phyloP scores from a whole-genome alignment of 2,888 invertebrate species.

The Steromphala cineraria region DNA sequence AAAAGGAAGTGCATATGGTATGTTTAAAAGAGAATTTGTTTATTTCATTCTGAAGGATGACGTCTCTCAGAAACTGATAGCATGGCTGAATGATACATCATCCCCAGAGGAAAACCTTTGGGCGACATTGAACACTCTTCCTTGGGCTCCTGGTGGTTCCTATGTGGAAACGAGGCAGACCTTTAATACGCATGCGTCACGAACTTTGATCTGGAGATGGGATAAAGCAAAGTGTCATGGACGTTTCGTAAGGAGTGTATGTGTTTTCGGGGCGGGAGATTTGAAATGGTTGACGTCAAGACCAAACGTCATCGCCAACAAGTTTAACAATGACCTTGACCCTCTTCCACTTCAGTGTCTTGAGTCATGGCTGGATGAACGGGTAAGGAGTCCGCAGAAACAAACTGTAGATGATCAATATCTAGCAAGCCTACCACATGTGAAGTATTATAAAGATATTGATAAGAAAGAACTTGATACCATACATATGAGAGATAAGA shows the following conservation, averaged over 20 bases:
- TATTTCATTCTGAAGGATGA: slow-evolving; percentile 58
- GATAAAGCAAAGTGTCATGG: slow-evolving; percentile 49
- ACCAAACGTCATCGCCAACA: slow-evolving; percentile 71
- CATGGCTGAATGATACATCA: slow-evolving; percentile 67
- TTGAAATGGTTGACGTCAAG: slow-evolving; percentile 54
- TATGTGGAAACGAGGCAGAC: slow-evolving; percentile 45
- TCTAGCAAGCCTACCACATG: slow-evolving; percentile 25
- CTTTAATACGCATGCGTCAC: slow-evolving; percentile 45
- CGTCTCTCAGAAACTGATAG: slow-evolving; percentile 52
- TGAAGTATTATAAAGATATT: slow-evolving; percentile 7
- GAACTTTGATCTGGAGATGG: slow-evolving; percentile 53
- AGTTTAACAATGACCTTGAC: slow-evolving; percentile 58
- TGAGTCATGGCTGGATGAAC: slow-evolving; percentile 27
- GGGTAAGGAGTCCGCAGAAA: background rate
- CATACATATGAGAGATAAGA: slow-evolving; percentile 5
- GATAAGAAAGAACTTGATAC: background rate
- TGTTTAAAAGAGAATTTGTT: slow-evolving; percentile 63
- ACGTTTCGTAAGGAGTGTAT: slow-evolving; percentile 45
- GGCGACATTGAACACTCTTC: slow-evolving; percentile 66
- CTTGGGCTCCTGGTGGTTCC: slow-evolving; percentile 61
- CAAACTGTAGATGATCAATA: slow-evolving; percentile 18
- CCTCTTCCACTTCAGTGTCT: slow-evolving; percentile 54
- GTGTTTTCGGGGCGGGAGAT: slow-evolving; percentile 56
- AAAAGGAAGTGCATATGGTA: slow-evolving; percentile 69
- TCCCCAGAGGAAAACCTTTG: slow-evolving; percentile 72